These are phyloP conservation scores for Drosophila acutilabella DNA, from an alignment of 2,888 invertebrate genomes.

Conservation along the genomic window DNA sequence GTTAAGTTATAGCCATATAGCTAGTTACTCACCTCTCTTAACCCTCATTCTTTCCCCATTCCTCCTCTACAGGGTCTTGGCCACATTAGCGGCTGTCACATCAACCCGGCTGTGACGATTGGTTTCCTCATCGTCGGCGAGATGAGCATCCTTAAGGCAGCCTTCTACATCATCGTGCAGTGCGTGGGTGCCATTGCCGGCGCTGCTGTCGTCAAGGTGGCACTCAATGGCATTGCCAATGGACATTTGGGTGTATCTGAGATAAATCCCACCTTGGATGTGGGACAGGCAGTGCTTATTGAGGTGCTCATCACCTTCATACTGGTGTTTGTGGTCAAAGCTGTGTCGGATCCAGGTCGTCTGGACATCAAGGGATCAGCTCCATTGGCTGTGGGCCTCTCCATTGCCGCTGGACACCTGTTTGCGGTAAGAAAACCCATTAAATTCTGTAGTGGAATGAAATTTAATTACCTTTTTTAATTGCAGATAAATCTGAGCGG, in stretches of 20 bases:
- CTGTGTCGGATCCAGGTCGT: conserved; percentile 92
- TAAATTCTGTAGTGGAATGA: not conserved
- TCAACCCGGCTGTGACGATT: conserved; percentile 96
- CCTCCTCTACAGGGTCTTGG: conserved; percentile 89
- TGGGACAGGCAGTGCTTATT: conserved; percentile 91
- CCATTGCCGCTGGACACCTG: conserved; percentile 94
- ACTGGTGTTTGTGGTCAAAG: conserved; percentile 93
- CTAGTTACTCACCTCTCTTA: not conserved
- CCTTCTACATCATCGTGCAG: conserved; percentile 93
- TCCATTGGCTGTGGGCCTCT: conserved; percentile 94
- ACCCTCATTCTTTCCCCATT: not conserved
- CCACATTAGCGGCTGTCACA: conserved; percentile 95
- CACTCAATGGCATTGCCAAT: conserved; percentile 86
- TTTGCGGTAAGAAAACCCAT: conserved; percentile 89
- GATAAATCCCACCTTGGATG: conserved; percentile 87
- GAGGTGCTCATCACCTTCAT: conserved; percentile 95
- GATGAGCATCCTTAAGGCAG: conserved; percentile 91
- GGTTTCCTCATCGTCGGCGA: conserved; percentile 93
- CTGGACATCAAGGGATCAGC: conserved; percentile 93
- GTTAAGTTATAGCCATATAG: too few species aligned
- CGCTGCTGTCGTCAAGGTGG: conserved; percentile 90
- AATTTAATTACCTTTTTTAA: not conserved
- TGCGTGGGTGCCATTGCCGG: conserved; percentile 93
- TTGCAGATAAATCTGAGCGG: conserved; percentile 91
- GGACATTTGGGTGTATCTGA: conserved; percentile 88